Evolutionary conservation across 1,140 invertebrate genomes (phyloP), one percentile per base, ranked within the genome.

Genomic region (Polyergus mexicanus): DNA sequence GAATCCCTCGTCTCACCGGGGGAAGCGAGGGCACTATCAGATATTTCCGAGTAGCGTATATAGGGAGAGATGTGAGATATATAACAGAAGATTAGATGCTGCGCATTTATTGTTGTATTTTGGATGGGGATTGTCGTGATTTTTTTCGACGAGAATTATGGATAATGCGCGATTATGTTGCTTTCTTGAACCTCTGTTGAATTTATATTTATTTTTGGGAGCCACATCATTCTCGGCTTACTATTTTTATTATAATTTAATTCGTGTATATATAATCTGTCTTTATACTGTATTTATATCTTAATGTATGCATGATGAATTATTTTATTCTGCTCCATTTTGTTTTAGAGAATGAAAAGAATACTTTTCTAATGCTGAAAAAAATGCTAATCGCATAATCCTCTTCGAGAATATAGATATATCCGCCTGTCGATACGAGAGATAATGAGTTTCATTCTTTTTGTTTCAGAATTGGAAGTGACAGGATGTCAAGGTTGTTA

Each of bases 401-500:
- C 47, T 51, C 44, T 13, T 47, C 11, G 44, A 10, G 47, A 51
- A 51, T 5, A 16, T 51, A 51, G 47, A 51, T 10, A 51, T 51
- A 19, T 51, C 11, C 6, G 38, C n/a, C 6, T 22, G 13, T 13
- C 41, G 56, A 7, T 38, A 60, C 32, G 13, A 51, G 16, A 51
- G 16, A 16, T 51, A 13, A 28, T 11, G 32, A 41, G 54, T 60
- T 60, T 66, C 51, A 8, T 2, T 4, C 11, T 54, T 51, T 44
- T 74, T 86, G 54, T 92, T 91, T 32, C 93, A 95, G 94, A 92
- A 94, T 94, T 74, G 92, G 89, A 28, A 92, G 89, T 58, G 92
- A 90, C 51, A 94, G 93, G 89, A 94, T 93, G 78, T 93, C 92
- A 41, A 92, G 93, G 66, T 58, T 94, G 19, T 83, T 95, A 77